Conservation (phyloP, 1,140 invertebrate genomes). For the Lutraria rhynchaena region DNA sequence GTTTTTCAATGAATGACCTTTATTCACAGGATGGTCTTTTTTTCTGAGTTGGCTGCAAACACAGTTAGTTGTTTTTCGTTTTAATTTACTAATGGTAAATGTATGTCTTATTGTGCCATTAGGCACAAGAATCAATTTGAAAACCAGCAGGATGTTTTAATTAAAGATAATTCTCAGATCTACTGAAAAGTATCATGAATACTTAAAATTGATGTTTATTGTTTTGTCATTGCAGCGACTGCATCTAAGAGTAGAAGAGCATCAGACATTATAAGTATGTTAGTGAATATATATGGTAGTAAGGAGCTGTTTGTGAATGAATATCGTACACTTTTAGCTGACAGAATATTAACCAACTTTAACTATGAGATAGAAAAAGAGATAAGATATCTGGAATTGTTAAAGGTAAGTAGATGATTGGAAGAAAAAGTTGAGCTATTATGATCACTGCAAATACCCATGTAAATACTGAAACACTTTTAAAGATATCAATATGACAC, state of each 20-base stretch:
- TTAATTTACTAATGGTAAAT: not conserved
- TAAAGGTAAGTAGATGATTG: constrained; percentile 88
- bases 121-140: too few species aligned
- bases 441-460: too few species aligned
- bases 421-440: constrained; percentile 1
- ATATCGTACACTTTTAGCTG: constrained; percentile 96
- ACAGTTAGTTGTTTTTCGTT: not conserved
- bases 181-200: too few species aligned
- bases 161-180: too few species aligned
- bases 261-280: constrained; percentile 98
- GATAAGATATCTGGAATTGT: constrained; percentile 95
- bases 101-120: too few species aligned
- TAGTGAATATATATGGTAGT: constrained; percentile 99
- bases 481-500: too few species aligned
- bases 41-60: not conserved
- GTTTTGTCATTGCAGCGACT: constrained; percentile 83
- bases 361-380: constrained; percentile 93
- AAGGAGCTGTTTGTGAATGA: constrained; percentile 99
- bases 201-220: too few species aligned
- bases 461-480: not conserved
- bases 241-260: constrained; percentile 84
- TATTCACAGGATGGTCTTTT: too few species aligned
- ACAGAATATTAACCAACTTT: constrained; percentile 93
- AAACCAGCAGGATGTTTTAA: too few species aligned
- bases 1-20: too few species aligned